Conservation (phyloP, 2,888 invertebrate genomes). For the Pheosia gnoma region DNA sequence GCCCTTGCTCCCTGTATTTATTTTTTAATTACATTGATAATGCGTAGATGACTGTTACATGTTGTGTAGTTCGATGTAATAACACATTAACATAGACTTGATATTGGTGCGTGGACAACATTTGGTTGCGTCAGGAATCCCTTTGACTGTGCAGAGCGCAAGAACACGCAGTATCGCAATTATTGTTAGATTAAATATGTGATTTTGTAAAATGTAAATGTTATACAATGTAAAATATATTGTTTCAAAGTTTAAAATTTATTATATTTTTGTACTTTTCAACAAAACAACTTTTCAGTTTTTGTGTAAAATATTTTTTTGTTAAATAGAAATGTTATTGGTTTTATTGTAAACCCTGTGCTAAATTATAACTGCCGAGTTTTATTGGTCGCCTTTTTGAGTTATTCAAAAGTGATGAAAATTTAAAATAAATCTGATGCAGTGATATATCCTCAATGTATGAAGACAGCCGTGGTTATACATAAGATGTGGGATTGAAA, state of each 20-base stretch:
- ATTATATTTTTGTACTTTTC: constrained; percentile 77
- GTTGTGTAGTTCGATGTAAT: constrained; percentile 15
- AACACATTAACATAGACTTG: constrained; percentile 9
- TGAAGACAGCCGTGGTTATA: too few relatives aligned
- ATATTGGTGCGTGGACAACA: constrained; percentile 17
- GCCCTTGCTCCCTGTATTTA: too few relatives aligned
- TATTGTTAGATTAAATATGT: constrained; percentile 53
- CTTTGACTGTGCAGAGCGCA: constrained; percentile 18
- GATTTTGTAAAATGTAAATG: constrained; percentile 60
- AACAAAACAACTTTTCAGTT: constrained; percentile 52
- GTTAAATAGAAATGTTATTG: constrained; percentile 52
- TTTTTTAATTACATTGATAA: constrained; percentile 27
- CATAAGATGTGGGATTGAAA: too few relatives aligned
- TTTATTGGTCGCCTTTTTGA: constrained; percentile 15
- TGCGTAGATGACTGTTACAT: constrained; percentile 21
- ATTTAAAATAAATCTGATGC: too few relatives aligned
- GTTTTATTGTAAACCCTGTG: constrained; percentile 46
- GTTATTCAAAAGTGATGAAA: constrained; percentile 2
- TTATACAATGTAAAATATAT: constrained; percentile 64
- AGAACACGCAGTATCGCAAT: constrained; percentile 37
- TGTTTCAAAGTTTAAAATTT: constrained; percentile 61
- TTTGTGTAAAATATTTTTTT: constrained; percentile 62
- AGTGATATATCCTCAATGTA: too few relatives aligned
- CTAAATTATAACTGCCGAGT: constrained; percentile 24
- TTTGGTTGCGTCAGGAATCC: constrained; percentile 23